Evolutionary conservation across 2,797 vertebrate species (phyloP).

Genomic region (Muscicapa striata): DNA sequence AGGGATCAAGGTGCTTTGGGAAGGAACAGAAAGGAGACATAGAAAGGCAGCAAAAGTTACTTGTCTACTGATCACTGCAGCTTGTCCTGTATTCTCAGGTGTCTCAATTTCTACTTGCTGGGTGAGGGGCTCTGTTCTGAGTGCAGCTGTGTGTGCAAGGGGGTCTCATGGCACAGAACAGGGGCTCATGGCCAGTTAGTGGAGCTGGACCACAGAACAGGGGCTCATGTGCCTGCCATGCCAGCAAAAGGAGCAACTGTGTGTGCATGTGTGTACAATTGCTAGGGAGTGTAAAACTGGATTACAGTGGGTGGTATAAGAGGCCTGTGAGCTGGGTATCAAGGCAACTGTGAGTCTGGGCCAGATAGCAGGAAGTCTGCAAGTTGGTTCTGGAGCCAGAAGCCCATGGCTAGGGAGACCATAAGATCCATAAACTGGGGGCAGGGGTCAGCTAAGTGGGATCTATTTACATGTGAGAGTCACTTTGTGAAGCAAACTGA

Average conservation of each 20-base stretch:
- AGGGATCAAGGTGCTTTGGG: background rate
- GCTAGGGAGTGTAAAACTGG: fast-evolving
- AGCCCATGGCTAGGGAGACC: background rate
- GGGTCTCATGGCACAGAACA: fast-evolving
- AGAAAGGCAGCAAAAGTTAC: background rate
- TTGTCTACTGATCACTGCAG: fast-evolving
- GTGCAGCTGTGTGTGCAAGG: background rate
- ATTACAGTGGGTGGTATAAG: background rate
- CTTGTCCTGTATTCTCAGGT: background rate
- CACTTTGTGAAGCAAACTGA: background rate
- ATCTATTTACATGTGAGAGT: background rate
- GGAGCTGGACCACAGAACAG: no score
- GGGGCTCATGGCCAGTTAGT: no score
- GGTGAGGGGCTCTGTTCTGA: background rate
- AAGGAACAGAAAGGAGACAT: background rate
- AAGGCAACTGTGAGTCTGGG: background rate
- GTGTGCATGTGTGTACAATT: fast-evolving
- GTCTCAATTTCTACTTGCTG: background rate
- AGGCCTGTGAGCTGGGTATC: background rate
- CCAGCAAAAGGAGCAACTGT: background rate
- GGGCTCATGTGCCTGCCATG: background rate
- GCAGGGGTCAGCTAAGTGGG: fast-evolving
- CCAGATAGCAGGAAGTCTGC: background rate
- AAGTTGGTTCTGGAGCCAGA: fast-evolving
- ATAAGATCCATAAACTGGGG: background rate